Conservation (phyloP, 2,888 invertebrate genomes). For the Mimachlamys varia region DNA sequence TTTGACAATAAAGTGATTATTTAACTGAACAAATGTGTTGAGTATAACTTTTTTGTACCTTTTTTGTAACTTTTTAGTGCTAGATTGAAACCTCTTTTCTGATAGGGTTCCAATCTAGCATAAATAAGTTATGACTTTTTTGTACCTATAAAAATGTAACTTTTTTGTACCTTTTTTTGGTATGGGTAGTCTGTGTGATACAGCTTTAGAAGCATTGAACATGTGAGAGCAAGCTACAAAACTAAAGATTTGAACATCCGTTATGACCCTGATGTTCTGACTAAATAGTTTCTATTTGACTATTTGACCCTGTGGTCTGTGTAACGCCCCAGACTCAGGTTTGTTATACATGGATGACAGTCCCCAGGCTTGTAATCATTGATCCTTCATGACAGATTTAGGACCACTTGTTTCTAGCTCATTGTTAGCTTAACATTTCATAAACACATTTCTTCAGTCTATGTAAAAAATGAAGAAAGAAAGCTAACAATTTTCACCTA, state of each 20-base stretch:
- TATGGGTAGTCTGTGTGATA: background rate
- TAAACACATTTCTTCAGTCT: background rate
- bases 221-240: background rate
- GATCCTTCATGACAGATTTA: background rate
- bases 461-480: background rate
- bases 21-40: no score
- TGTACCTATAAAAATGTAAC: no score
- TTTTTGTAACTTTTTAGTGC: no score
- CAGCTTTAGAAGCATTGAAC: no score
- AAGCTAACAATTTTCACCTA: no score
- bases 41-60: no score
- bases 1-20: no score
- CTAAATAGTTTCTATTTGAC: background rate
- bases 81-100: no score
- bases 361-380: conserved; percentile 7
- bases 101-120: no score
- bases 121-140: no score
- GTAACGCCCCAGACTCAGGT: background rate
- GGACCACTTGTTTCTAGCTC: background rate
- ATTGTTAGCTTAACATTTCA: background rate
- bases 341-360: background rate
- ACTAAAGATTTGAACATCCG: background rate
- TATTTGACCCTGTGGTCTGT: background rate
- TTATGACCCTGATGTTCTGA: background rate
- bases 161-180: no score